A percentile compares a stretch with the other conserved stretches of the same genome.
Evolutionary conservation across 2,797 vertebrate genomes (phyloP).

Genomic region (Tiaroga cobitis): DNA sequence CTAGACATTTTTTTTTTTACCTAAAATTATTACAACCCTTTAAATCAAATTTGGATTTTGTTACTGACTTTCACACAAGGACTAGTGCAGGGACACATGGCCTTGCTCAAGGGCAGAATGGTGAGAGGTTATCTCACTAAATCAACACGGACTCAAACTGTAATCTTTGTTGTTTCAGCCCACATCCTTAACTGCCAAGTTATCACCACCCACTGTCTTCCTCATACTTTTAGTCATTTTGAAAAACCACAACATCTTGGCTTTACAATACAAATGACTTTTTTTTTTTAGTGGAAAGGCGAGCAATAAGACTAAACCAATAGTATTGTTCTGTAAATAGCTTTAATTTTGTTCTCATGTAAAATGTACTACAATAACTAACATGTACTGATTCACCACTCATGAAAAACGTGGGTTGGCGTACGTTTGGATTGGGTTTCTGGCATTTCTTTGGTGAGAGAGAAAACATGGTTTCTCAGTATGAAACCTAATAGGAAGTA

Average conservation of each 20-base stretch:
- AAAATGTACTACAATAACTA: conserved; percentile 33
- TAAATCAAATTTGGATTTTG: conserved; percentile 15
- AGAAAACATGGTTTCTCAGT: conserved; percentile 11
- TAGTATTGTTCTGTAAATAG: conserved; percentile 68
- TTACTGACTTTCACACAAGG: neutral
- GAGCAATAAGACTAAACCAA: conserved; percentile 66
- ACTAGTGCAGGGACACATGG: conserved; percentile 16
- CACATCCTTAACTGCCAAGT: conserved; percentile 22
- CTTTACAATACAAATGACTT: neutral
- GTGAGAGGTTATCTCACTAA: conserved; percentile 5
- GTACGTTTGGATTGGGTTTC: conserved; percentile 16
- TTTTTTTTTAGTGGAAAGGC: conserved; percentile 38
- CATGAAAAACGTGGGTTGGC: conserved; percentile 22
- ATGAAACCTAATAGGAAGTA: conserved; percentile 32
- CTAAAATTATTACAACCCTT: neutral
- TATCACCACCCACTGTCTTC: conserved; percentile 54
- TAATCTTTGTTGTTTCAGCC: conserved; percentile 19
- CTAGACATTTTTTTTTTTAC: neutral
- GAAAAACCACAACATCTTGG: conserved; percentile 30
- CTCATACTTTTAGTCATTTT: conserved; percentile 37
- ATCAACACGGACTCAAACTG: conserved; percentile 1
- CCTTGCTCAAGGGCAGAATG: conserved; percentile 31
- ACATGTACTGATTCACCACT: conserved; percentile 45
- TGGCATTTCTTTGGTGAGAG: conserved; percentile 36
- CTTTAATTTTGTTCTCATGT: conserved; percentile 49